Evolutionary conservation across 2,797 vertebrate genomes (phyloP), one percentile per base, ranked within the genome.

Genomic region (Astyanax mexicanus): DNA sequence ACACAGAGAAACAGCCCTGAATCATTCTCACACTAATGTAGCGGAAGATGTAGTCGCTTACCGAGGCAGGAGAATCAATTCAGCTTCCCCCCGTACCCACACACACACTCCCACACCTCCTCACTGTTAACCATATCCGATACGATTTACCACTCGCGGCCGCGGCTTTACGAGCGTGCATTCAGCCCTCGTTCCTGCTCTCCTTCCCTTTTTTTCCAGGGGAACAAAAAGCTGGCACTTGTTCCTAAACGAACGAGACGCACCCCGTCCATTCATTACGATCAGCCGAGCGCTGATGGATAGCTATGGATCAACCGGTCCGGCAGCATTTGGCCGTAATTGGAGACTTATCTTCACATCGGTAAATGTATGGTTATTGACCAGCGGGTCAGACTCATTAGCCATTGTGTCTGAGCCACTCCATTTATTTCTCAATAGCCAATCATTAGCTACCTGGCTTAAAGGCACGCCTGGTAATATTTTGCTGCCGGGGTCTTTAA

Each of bases 311-410:
- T 86, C 69, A 80, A 75, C 80, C 79, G 76, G 82, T 81, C 80
- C 74, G 58, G 83, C 69, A 81, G 77, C 77, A 19, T 79, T 88
- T 76, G 74, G 77, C 77, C 77, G 84, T 90, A 90, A 92, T 91
- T 91, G 87, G 84, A 87, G 82, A 84, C 82, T 89, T 86, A 84
- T 86, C 79, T 84, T 85, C 83, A 90, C 86, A 88, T 87, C 80
- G 80, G 72, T 80, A 90, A 91, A 90, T 35, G 61, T 88, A 90
- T 86, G 82, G 80, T 79, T 85, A 87, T 91, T 89, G 88, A 90
- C 83, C 84, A 83, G 47, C n/a, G 72, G 80, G 86, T 90, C 88
- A 92, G 84, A 89, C 77, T 64, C 84, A 89, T 91, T 90, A 88
- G 80, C 85, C 86, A 88, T 85, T 85, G 81, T 83, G 77, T 86